phyloP scores from a whole-genome alignment of 2,113 vertebrate species.

The Aramus guarauna region DNA sequence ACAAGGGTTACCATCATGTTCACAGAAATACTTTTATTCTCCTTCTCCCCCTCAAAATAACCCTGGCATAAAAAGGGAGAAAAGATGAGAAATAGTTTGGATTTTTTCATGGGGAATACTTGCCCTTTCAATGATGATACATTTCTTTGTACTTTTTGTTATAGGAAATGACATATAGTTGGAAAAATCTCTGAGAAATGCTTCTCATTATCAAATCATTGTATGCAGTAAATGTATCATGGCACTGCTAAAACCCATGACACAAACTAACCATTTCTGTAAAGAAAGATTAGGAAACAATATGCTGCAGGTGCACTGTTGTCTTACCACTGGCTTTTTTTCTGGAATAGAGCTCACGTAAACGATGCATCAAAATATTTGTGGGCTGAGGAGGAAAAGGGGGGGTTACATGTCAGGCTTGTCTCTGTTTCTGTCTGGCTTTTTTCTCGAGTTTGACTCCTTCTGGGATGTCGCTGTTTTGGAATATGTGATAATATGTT shows the following conservation, averaged over 20 bases:
- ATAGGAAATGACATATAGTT: conserved; percentile 30
- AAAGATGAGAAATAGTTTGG: conserved; percentile 23
- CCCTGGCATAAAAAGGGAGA: conserved; percentile 5
- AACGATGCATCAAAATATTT: conserved; percentile 14
- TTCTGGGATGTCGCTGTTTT: not conserved
- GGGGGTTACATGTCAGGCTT: not conserved
- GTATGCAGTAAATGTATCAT: not conserved
- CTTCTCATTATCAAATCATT: conserved; percentile 39
- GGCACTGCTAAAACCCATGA: not conserved
- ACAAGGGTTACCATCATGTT: conserved; percentile 21
- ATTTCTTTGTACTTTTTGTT: conserved; percentile 45
- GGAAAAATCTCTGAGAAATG: conserved; percentile 39
- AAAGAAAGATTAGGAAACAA: not conserved
- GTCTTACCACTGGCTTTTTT: not conserved
- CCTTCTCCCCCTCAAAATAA: conserved; percentile 34
- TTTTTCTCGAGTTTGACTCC: not conserved
- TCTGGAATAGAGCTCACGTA: not conserved
- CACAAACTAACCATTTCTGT: not conserved
- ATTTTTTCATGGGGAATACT: conserved; percentile 42
- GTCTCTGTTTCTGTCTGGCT: not conserved
- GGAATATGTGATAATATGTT: conserved; percentile 13
- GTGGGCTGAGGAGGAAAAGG: not conserved
- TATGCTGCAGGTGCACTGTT: not conserved
- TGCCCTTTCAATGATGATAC: conserved; percentile 27
- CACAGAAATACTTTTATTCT: conserved; percentile 18